Evolutionary conservation across 2,797 vertebrate genomes (phyloP).

Genomic region (Jordanella pulchra): DNA sequence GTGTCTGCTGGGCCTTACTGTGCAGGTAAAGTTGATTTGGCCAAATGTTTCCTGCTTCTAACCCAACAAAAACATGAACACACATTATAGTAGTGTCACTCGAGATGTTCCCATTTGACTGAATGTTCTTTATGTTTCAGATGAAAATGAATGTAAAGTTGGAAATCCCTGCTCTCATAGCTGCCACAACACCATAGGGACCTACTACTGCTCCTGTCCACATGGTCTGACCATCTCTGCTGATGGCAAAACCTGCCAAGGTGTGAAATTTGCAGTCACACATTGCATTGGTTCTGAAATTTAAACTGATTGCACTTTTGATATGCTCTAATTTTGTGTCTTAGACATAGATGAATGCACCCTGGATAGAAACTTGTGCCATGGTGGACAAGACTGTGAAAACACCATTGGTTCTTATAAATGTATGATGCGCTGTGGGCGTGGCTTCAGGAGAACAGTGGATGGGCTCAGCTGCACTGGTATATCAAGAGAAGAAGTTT

Average conservation of each 20-base stretch:
- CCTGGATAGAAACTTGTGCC: slow-evolving; percentile 82
- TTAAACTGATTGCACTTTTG: neutral
- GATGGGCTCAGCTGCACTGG: slow-evolving; percentile 91
- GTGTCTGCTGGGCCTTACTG: slow-evolving; percentile 89
- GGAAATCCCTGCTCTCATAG: slow-evolving; percentile 90
- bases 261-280: slow-evolving; percentile 65
- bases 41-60: neutral
- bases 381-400: slow-evolving; percentile 87
- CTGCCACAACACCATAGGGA: slow-evolving; percentile 92
- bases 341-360: slow-evolving; percentile 94
- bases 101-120: neutral
- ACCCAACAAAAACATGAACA: neutral
- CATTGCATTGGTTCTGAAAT: neutral
- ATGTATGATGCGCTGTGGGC: slow-evolving; percentile 86
- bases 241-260: slow-evolving; percentile 92
- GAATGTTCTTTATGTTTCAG: slow-evolving; percentile 66
- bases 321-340: neutral
- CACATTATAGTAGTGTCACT: neutral
- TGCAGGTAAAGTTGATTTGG: slow-evolving; percentile 77
- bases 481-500: slow-evolving; percentile 37
- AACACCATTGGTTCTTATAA: slow-evolving; percentile 90
- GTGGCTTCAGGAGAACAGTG: slow-evolving; percentile 86
- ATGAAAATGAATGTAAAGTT: slow-evolving; percentile 89
- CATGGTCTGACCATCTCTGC: slow-evolving; percentile 90
- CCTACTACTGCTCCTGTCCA: slow-evolving; percentile 94